Evolutionary conservation across 2,888 invertebrate species (phyloP), one percentile per base, ranked within the genome.

Genomic region (Callimorpha dominula): DNA sequence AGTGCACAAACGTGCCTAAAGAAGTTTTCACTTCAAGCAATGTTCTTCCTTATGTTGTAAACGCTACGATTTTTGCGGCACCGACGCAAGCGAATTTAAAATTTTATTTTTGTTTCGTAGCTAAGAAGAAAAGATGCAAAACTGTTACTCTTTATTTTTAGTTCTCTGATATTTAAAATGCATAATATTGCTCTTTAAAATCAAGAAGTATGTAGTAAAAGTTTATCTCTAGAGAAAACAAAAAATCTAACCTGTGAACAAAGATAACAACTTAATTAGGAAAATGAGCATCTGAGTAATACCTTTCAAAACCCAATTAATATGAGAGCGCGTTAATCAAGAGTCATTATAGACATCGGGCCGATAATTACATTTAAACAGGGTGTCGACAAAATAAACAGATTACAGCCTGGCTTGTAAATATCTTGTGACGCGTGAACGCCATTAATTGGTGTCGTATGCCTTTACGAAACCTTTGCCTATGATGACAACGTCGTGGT

Each of bases 331-430:
- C 81, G 82, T 84, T 87, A 85, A 87, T 87, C 79, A 88, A 78
- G 71, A 73, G 66, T 82, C 82, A 85, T 86, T 84, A 84, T 83
- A 81, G 76, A 81, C 77, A 81, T 76, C 74, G 77, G 72, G 76
- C 80, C 85, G 80, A 86, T 89, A 85, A 87, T 87, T 85, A 87
- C 84, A 84, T 85, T 86, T 74, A 65, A 77, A 77, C 72, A 68
- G 69, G 72, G 68, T 73, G 77, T 79, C 66, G 85, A 77, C 83
- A 83, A 82, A 79, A 85, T 88, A 86, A 86, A 87, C 83, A 85
- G 81, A 85, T 87, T 85, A 84, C 65, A 71, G 54, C 71, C 73
- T 69, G 70, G 68, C 70, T 78, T 75, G 79, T 81, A 82, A 85
- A 86, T 81, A 80, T 78, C 80, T 82, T 78, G 79, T 81, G 84